Evolutionary conservation across 2,888 invertebrate genomes (phyloP).

Genomic region (Pristionchus entomophagus): DNA sequence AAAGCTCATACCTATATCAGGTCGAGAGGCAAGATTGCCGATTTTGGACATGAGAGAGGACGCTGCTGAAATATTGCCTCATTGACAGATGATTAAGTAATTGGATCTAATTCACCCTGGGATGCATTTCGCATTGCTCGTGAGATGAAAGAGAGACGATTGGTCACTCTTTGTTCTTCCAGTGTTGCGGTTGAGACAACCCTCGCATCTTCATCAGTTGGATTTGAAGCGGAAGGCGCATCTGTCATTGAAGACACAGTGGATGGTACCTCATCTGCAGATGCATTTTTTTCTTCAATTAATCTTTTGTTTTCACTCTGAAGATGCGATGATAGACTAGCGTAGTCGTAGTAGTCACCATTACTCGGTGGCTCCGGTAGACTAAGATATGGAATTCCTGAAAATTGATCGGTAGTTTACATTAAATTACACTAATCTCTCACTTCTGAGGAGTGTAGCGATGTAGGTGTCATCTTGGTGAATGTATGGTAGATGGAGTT

Average conservation of each 20-base stretch:
- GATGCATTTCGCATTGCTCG: neutral
- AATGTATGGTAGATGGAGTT: neutral
- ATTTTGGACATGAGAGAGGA: neutral
- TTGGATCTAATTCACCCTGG: neutral
- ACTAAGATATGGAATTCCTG: too few relatives aligned
- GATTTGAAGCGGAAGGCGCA: too few relatives aligned
- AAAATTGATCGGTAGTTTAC: too few relatives aligned
- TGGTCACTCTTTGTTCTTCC: neutral
- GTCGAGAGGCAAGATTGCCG: neutral
- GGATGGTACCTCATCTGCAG: too few relatives aligned
- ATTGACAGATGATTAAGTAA: neutral
- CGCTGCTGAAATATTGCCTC: neutral
- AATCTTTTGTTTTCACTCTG: too few relatives aligned
- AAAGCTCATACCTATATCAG: neutral
- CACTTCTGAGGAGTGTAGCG: neutral
- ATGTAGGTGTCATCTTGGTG: neutral
- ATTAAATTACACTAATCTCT: too few relatives aligned
- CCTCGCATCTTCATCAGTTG: too few relatives aligned
- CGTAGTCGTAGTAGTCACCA: too few relatives aligned
- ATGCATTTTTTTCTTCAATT: too few relatives aligned
- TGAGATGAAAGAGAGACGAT: neutral
- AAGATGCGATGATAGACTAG: too few relatives aligned
- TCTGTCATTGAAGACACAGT: too few relatives aligned
- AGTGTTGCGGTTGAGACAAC: neutral
- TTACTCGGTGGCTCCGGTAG: too few relatives aligned